Evolutionary conservation across 2,888 invertebrate species (phyloP).

Genomic region (Acleris cristana): DNA sequence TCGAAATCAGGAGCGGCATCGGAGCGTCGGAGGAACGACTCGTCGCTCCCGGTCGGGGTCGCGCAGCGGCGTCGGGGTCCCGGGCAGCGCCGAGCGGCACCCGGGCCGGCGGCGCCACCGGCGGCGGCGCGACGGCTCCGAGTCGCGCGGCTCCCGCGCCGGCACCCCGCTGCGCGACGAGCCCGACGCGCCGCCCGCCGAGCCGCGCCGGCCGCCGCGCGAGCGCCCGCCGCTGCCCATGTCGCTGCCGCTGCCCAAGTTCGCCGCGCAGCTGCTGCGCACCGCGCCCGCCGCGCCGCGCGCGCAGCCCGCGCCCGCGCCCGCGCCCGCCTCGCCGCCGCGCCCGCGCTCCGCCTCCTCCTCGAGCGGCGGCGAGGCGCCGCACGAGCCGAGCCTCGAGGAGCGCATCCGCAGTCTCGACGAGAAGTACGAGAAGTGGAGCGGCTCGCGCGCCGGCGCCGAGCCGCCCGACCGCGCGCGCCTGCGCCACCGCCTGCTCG

Average conservation of each 20-base stretch:
- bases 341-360: constrained; percentile 89
- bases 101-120: constrained; percentile 79
- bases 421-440: constrained; percentile 96
- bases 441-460: constrained; percentile 84
- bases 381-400: constrained; percentile 91
- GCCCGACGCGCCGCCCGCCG: constrained; percentile 88
- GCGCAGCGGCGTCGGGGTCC: constrained; percentile 54
- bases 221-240: constrained; percentile 88
- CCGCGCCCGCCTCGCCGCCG: constrained; percentile 87
- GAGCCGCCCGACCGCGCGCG: constrained; percentile 84
- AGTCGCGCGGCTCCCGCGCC: constrained; percentile 87
- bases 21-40: constrained; percentile 57
- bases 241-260: constrained; percentile 94
- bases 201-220: constrained; percentile 88
- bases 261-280: constrained; percentile 88
- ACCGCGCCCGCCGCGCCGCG: constrained; percentile 78
- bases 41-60: constrained; percentile 67
- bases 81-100: constrained; percentile 59
- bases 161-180: constrained; percentile 94
- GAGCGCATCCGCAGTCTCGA: constrained; percentile 96
- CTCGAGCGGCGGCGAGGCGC: constrained; percentile 89
- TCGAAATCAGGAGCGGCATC: constrained; percentile 63
- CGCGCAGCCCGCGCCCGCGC: constrained; percentile 71
- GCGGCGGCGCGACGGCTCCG: constrained; percentile 75
- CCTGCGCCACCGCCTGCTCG: constrained; percentile 89